Conservation (phyloP, 2,797 vertebrate species). For the Anguilla anguilla region DNA sequence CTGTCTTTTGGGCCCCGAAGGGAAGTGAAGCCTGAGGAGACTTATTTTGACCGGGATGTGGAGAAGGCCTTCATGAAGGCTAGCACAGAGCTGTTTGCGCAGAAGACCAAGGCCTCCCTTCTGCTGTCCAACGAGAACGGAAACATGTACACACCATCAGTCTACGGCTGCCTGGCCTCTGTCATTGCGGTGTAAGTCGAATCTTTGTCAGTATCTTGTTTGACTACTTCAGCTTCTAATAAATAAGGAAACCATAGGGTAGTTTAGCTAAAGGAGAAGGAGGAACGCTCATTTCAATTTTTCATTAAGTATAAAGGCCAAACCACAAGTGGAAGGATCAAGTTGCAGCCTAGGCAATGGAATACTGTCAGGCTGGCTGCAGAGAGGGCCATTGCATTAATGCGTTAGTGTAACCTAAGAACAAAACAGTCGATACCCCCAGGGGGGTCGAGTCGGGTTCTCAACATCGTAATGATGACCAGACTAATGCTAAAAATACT, state of each 20-base stretch:
- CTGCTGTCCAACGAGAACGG: constrained; percentile 94
- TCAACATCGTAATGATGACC: background rate
- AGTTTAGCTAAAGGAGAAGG: background rate
- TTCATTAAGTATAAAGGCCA: background rate
- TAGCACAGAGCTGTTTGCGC: constrained; percentile 86
- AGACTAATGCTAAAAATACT: background rate
- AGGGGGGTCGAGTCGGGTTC: background rate
- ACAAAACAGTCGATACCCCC: background rate
- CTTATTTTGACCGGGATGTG: constrained; percentile 94
- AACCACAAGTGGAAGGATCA: background rate
- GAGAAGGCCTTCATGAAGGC: constrained; percentile 98
- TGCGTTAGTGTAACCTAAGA: constrained; percentile 9
- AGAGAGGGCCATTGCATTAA: background rate
- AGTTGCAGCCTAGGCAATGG: background rate
- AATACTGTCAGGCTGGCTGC: background rate
- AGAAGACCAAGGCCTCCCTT: constrained; percentile 91
- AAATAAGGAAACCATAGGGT: background rate
- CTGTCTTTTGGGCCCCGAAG: constrained; percentile 57
- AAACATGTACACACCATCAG: constrained; percentile 98
- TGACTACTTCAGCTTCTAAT: background rate
- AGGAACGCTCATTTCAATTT: background rate
- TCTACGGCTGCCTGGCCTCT: constrained; percentile 94
- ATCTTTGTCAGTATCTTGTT: background rate
- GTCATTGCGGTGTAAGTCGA: constrained; percentile 86
- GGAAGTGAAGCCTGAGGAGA: constrained; percentile 88